Evolutionary conservation across 2,888 invertebrate species (phyloP), one percentile per base, ranked within the genome.

Genomic region (Dynastes hyllus): DNA sequence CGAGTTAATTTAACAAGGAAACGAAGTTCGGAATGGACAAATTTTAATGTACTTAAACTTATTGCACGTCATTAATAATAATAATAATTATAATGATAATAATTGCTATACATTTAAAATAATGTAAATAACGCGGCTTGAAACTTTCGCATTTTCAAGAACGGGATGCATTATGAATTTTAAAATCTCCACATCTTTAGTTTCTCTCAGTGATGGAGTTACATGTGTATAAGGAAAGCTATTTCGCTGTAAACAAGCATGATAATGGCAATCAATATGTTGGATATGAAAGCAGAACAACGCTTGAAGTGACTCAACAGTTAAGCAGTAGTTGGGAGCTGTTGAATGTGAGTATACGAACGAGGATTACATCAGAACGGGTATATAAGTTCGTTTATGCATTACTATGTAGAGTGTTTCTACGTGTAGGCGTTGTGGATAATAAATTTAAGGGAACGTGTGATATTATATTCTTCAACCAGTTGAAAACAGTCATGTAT

Each of bases 241-340:
- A 32, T 55, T 71, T 55, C 29, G 40, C 71, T 58, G 51, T 71
- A 37, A 71, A 71, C 71, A 71, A 71, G 58, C 71, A 37, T 40
- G 37, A 71, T 71, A 71, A 71, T 71, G 71, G 71, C 71, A 58
- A 71, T 71, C 71, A 71, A 71, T 71, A 71, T 71, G 58, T 71
- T 55, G 71, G 71, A 71, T 71, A 58, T 58, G 71, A 22, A 71
- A 71, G 58, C 71, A 40, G 71, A 71, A 71, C 71, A 71, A 58
- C 55, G 71, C 58, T 71, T n/a, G 55, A 71, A 58, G 55, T 71
- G 58, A 71, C 58, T 71, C 71, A 55, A 71, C 71, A 71, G 71
- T 71, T 71, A 71, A 58, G 71, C 55, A 71, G 58, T 37, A 58
- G 58, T 58, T 40, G 55, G 37, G 58, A 40, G 55, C 71, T 71